Evolutionary conservation across 2,888 invertebrate genomes (phyloP), one percentile per base, ranked within the genome.

Genomic region (Dicycla oo): DNA sequence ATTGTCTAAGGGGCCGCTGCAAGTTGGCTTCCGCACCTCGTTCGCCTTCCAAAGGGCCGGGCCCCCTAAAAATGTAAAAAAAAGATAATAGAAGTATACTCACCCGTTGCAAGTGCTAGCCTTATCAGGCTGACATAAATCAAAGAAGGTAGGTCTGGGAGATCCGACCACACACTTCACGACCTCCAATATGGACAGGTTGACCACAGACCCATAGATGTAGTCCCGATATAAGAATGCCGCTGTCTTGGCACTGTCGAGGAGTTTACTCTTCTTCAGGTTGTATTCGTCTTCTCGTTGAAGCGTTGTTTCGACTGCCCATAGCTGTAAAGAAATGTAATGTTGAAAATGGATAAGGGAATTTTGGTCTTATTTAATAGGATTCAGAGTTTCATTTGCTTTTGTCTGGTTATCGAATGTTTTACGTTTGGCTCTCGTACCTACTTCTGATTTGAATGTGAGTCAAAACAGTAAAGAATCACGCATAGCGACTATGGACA

Each of bases 101-200:
- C 76, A 95, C 95, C 91, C 93, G 81, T 96, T 96, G 87, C 98
- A 98, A 83, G 97, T 97, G 66, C 91, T 96, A 61, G 97, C 97
- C 54, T 92, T 96, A 81, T 97, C 97, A 6, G 98, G 98, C 80
- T 94, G 92, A 90, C 98, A 98, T 1, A 97, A 96, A 84, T 97
- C 97, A 73, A 98, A 96, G 93, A 98, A 98, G 81, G 98, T 98
- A 0, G 98, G 98, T 74, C 98, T 95, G 0, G 97, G 97, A 64
- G 97, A 97, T 0, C 97, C 97, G 6, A 97, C 96, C 23, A 97
- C 92, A 23, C 97, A 96, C 91, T 98, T 98, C 51, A 96, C 95
- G 38, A 97, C 94, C 88, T 97, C 97, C 26, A 97, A 94, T 15
- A 97, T 91, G 54, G 97, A 94, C 49, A 97, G 91, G 68, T 97